phyloP scores from a whole-genome alignment of 2,113 vertebrate species.

The Speoplatyrhinus poulsoni region DNA sequence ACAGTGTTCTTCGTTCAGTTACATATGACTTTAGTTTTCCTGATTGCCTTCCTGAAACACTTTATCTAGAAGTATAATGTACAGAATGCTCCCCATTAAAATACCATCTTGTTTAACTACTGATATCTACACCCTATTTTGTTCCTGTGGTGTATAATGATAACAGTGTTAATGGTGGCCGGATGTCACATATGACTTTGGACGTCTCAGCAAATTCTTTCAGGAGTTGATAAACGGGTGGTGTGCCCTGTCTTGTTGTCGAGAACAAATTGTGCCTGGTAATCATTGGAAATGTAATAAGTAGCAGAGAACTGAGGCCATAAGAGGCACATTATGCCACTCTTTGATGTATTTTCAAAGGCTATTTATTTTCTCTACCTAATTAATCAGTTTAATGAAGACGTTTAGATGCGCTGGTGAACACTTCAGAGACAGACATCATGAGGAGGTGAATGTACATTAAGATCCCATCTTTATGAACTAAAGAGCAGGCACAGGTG shows the following conservation, averaged over 20 bases:
- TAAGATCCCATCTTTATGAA: slow-evolving; percentile 21
- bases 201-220: background rate
- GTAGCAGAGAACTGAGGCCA: slow-evolving; percentile 47
- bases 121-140: no score
- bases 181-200: no score
- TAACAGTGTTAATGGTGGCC: no score
- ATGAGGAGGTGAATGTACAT: slow-evolving; percentile 2
- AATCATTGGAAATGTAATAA: slow-evolving; percentile 66
- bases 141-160: no score
- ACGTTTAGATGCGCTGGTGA: slow-evolving; percentile 31
- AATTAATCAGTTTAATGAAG: slow-evolving; percentile 62
- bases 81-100: no score
- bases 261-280: slow-evolving; percentile 61
- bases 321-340: slow-evolving; percentile 46
- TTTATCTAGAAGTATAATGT: no score
- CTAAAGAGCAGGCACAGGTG: slow-evolving; percentile 1
- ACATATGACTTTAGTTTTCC: no score
- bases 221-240: slow-evolving; percentile 41
- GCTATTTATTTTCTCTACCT: slow-evolving; percentile 32
- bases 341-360: slow-evolving; percentile 72
- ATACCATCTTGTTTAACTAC: no score
- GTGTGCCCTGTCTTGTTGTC: slow-evolving; percentile 29
- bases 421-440: slow-evolving; percentile 30
- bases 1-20: no score
- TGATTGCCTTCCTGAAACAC: no score